These are phyloP conservation scores for Onychostruthus taczanowskii DNA, from an alignment of 2,113 vertebrate genomes.

Conservation along the genomic window DNA sequence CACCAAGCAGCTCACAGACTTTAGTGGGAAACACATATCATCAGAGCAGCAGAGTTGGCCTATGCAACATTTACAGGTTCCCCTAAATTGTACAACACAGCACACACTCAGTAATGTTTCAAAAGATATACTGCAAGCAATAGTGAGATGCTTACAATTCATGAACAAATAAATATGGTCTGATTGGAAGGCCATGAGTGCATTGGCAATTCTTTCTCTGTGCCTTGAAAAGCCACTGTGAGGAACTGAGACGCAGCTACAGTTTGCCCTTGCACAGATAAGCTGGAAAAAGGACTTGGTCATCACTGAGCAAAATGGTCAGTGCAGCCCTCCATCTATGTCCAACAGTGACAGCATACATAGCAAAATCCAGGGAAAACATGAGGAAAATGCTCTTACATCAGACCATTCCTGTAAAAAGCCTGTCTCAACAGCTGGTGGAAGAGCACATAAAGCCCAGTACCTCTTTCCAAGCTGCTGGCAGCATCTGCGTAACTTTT, in stretches of 20 bases:
- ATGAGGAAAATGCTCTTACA: background rate
- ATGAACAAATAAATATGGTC: background rate
- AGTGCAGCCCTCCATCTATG: background rate
- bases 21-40: background rate
- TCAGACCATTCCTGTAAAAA: background rate
- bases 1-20: background rate
- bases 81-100: background rate
- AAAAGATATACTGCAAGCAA: background rate
- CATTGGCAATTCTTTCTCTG: background rate
- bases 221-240: background rate
- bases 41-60: rapidly evolving
- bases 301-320: background rate
- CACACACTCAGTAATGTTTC: background rate
- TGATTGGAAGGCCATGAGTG: background rate
- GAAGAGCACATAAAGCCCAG: background rate
- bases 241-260: background rate
- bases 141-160: background rate
- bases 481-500: background rate
- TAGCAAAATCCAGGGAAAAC: background rate
- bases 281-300: background rate
- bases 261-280: background rate
- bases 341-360: background rate
- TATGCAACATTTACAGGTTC: background rate
- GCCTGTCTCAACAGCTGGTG: background rate
- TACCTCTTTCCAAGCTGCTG: background rate